Conservation (phyloP, 2,888 invertebrate genomes). For the Dasysyrphus tricinctus region DNA sequence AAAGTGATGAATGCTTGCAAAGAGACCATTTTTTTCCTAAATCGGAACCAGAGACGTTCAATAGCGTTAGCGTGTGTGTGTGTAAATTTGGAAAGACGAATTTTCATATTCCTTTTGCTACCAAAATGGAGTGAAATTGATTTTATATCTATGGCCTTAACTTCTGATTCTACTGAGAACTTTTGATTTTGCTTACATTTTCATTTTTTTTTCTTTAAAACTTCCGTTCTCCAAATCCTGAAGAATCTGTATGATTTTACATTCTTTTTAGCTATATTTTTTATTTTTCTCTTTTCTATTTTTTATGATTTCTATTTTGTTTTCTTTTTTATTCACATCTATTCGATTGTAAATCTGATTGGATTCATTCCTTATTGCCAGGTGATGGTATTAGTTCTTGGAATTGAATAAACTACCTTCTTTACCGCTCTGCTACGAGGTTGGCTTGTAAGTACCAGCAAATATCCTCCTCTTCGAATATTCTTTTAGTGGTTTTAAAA, state of each 20-base stretch:
- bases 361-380: constrained; percentile 70
- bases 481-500: constrained; percentile 45
- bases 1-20: too few species aligned
- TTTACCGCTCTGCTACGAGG: neutral
- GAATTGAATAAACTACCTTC: constrained; percentile 39
- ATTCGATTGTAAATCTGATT: constrained; percentile 66
- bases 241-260: constrained; percentile 44
- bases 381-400: constrained; percentile 62
- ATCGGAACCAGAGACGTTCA: too few species aligned
- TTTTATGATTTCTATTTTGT: constrained; percentile 32
- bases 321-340: constrained; percentile 39
- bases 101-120: too few species aligned
- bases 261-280: constrained; percentile 4
- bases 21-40: too few species aligned
- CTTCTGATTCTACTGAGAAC: neutral
- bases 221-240: neutral
- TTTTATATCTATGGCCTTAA: too few species aligned
- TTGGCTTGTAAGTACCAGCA: neutral
- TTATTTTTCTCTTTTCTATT: neutral
- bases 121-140: too few species aligned
- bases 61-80: too few species aligned
- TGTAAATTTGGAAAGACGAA: too few species aligned
- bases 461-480: neutral
- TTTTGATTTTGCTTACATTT: neutral
- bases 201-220: neutral